Base-by-base conservation (phyloP, 1,140 invertebrate species). In the Drosophila arawakana region DNA sequence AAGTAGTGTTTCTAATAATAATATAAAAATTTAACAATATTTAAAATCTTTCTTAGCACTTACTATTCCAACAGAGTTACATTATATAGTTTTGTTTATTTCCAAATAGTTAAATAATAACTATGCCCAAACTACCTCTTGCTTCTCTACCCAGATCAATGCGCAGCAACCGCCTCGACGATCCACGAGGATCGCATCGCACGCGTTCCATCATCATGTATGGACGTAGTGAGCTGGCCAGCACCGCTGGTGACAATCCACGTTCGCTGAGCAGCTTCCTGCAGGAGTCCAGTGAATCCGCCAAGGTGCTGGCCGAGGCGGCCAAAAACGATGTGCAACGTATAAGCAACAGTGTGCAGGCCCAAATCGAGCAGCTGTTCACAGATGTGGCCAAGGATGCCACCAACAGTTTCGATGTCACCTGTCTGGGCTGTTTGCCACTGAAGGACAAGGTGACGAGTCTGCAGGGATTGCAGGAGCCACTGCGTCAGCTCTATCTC, bases 281-380 rank as follows among this genome's bases (percentile, higher is more conserved):
- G 63, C 89, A 91, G 54, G 91, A 92, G 50, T 67, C 75, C 10
- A 69, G 62, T 43, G 79, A 91, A 34, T 78, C 80, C 11, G 79
- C 88, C 44, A 89, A 91, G 70, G 86, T 88, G 52, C 72, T 91
- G 30, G 81, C 85, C 59, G 81, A 89, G 66, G 81, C 78, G 71
- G 81, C 91, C 50, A 90, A 92, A 61, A 86, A 89, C 57, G 90
- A 92, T 72, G 90, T 90, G 50, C 75, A 90, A 63, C 78, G 82
- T 52, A 94, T 94, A 18, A 95, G 95, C 80, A 96, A 96, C 79
- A 96, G 95, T 13, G 96, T 97, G 4, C 96, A 97, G 91, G 96
- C 96, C 8, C 94, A 96, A 68, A 97, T 97, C 82, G 96, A 97
- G 90, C 95, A 96, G 78, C 96, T 97, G 94, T 97, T 97, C 85